Percentiles rank a stretch among this genome's conserved stretches.
phyloP scores from a whole-genome alignment of 2,113 vertebrate species.

The Vulpes lagopus region DNA sequence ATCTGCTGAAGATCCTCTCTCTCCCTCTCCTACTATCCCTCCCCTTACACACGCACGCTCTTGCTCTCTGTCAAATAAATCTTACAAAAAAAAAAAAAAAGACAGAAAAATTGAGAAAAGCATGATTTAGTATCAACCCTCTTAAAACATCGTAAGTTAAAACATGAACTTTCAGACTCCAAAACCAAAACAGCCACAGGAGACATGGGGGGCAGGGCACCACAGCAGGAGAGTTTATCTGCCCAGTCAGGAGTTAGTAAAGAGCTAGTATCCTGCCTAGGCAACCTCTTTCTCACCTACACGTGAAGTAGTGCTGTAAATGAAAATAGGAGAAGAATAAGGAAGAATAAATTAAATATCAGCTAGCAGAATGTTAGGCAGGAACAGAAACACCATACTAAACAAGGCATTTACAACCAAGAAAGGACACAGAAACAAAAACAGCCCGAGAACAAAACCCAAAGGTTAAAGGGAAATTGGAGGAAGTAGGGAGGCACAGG shows the following conservation, averaged over 20 bases:
- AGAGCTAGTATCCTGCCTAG: neutral
- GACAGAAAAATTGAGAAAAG: neutral
- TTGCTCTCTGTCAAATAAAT: neutral
- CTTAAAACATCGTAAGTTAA: neutral
- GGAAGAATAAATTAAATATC: neutral
- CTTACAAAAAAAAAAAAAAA: neutral
- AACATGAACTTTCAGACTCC: neutral
- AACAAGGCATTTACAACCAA: neutral
- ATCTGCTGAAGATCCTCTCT: neutral
- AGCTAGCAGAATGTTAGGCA: neutral
- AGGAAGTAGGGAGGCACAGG: fast-evolving
- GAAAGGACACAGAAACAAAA: neutral
- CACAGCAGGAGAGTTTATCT: neutral
- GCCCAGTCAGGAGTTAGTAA: neutral
- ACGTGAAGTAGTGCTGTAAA: neutral
- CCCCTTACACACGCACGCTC: neutral
- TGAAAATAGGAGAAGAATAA: neutral
- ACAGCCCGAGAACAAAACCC: neutral
- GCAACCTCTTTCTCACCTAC: neutral
- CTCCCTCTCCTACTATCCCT: neutral
- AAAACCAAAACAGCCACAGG: neutral
- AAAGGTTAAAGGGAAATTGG: neutral
- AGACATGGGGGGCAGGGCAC: neutral
- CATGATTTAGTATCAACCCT: neutral
- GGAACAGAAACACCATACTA: neutral